Conservation (phyloP, 2,113 vertebrate genomes). For the Antidorcas marsupialis region DNA sequence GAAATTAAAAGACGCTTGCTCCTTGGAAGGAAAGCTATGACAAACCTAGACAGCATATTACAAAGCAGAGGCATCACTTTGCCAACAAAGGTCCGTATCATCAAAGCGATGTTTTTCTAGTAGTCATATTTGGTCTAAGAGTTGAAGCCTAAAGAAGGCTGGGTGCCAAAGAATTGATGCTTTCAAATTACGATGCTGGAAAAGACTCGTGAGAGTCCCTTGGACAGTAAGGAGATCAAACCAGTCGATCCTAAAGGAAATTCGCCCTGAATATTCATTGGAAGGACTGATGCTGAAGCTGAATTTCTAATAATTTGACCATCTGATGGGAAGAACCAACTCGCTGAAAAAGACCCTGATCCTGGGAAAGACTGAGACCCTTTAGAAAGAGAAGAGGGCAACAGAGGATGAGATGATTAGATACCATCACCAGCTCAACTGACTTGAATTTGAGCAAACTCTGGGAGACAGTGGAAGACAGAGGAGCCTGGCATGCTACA, state of each 20-base stretch:
- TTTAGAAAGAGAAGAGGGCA: neutral
- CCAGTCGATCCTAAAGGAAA: neutral
- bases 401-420: neutral
- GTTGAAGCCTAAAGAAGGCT: neutral
- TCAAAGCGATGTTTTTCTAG: neutral
- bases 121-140: neutral
- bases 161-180: neutral
- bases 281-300: neutral
- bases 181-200: neutral
- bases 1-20: neutral
- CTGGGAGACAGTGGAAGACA: neutral
- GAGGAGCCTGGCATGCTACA: neutral
- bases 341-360: neutral
- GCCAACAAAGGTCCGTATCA: neutral
- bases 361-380: neutral
- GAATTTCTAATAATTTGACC: neutral
- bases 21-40: neutral
- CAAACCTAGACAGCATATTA: neutral
- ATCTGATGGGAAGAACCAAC: neutral
- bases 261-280: neutral
- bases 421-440: neutral
- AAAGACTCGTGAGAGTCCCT: neutral
- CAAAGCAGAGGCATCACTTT: neutral
- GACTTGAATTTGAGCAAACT: neutral
- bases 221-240: neutral